These are phyloP conservation scores for Eremophila alpestris DNA, from an alignment of 2,797 vertebrate species.

Conservation along the genomic window DNA sequence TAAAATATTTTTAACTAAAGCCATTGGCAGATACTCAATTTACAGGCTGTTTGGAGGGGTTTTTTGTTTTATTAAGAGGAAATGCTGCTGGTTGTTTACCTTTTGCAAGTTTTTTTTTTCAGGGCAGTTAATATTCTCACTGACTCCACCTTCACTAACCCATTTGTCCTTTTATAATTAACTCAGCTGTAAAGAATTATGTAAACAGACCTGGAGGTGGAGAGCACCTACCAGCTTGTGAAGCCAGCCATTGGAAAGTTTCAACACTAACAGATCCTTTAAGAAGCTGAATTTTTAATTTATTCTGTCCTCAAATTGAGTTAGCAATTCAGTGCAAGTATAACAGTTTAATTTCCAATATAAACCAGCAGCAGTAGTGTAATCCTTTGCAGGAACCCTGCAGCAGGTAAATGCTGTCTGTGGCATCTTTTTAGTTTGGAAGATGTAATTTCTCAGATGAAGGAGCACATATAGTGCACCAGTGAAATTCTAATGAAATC, in stretches of 20 bases:
- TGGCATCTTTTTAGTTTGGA: background rate
- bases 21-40: background rate
- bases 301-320: background rate
- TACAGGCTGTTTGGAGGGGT: background rate
- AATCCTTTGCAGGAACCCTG: background rate
- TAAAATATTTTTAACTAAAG: background rate
- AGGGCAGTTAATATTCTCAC: background rate
- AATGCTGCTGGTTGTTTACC: background rate
- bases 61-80: background rate
- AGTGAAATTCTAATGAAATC: background rate
- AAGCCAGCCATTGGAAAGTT: background rate
- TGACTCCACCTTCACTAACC: background rate
- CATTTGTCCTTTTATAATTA: background rate
- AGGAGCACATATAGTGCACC: background rate
- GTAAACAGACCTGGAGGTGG: background rate
- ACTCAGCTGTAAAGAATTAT: background rate
- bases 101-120: background rate
- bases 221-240: background rate
- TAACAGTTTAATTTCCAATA: background rate
- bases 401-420: background rate
- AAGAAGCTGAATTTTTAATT: background rate
- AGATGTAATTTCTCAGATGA: background rate
- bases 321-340: background rate
- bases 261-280: background rate
- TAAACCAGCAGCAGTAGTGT: background rate